Percentiles rank a stretch among this genome's conserved stretches.
Conservation (phyloP, 2,888 invertebrate species). For the Neoaliturus tenellus region DNA sequence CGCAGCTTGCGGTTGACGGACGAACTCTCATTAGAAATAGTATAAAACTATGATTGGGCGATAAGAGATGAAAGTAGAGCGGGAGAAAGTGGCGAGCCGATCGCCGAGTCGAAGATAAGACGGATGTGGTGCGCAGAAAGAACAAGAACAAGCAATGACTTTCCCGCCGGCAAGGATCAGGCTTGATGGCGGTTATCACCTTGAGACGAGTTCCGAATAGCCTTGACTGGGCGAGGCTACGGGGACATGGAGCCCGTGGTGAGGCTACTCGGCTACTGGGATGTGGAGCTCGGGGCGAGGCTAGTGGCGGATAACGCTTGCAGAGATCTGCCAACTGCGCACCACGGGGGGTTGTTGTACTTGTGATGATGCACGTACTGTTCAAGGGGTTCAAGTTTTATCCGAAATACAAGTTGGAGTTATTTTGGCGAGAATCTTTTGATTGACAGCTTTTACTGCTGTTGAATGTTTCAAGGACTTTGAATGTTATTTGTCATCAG, state of each 20-base stretch:
- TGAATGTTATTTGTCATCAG: too few relatives aligned
- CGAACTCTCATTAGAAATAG: conserved; percentile 17
- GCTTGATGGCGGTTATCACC: conserved; percentile 32
- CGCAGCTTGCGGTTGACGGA: background rate
- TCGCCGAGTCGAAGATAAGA: background rate
- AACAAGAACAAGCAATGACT: conserved; percentile 9
- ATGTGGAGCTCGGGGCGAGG: background rate
- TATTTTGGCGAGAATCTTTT: too few relatives aligned
- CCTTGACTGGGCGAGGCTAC: conserved; percentile 36
- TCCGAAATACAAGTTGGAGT: background rate
- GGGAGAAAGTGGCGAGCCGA: conserved; percentile 3
- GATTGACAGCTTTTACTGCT: too few relatives aligned
- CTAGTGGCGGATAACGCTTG: too few relatives aligned
- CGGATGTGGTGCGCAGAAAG: conserved; percentile 15
- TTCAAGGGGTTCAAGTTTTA: too few relatives aligned
- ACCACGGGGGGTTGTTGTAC: too few relatives aligned
- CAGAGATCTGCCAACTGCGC: too few relatives aligned
- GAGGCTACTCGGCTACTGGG: background rate
- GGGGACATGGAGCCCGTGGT: background rate
- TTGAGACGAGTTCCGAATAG: background rate
- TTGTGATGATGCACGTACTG: too few relatives aligned
- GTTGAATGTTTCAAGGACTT: too few relatives aligned
- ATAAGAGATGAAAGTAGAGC: conserved; percentile 16
- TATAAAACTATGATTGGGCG: conserved; percentile 1
- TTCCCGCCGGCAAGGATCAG: conserved; percentile 20